phyloP scores from a whole-genome alignment of 1,140 invertebrate species.

The Tribolium madens region DNA sequence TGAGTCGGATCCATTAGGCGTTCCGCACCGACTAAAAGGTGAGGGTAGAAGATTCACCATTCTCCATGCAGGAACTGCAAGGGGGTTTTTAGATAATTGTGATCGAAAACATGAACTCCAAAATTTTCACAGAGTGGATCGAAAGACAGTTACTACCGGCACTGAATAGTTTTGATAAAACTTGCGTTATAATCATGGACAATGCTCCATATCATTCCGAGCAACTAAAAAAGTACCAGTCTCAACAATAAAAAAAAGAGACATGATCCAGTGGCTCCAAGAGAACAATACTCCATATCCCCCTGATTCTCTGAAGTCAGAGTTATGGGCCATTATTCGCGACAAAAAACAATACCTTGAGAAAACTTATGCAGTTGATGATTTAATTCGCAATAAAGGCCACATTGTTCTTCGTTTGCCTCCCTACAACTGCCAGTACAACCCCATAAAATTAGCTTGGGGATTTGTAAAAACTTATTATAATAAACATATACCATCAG shows the following conservation, averaged over 20 bases:
- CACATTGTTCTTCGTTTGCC: not conserved
- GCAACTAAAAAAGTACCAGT: not conserved
- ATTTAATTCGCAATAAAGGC: not conserved
- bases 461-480: not conserved
- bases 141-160: not conserved
- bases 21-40: not conserved
- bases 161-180: not conserved
- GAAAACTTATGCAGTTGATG: not conserved
- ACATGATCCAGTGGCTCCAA: not conserved
- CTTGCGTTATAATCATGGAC: not conserved
- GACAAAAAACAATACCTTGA: not conserved
- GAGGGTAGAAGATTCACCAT: constrained; percentile 8
- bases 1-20: too few species aligned
- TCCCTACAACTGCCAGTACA: constrained; percentile 7
- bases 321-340: not conserved
- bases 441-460: constrained; percentile 2
- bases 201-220: not conserved
- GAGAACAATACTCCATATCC: not conserved
- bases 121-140: not conserved
- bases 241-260: not conserved
- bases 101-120: not conserved
- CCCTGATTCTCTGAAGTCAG: not conserved
- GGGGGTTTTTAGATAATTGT: not conserved
- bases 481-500: not conserved
- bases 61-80: not conserved